Percentiles rank a stretch among this genome's conserved stretches.
phyloP scores from a whole-genome alignment of 1,140 invertebrate species.

The Zaprionus ghesquierei region DNA sequence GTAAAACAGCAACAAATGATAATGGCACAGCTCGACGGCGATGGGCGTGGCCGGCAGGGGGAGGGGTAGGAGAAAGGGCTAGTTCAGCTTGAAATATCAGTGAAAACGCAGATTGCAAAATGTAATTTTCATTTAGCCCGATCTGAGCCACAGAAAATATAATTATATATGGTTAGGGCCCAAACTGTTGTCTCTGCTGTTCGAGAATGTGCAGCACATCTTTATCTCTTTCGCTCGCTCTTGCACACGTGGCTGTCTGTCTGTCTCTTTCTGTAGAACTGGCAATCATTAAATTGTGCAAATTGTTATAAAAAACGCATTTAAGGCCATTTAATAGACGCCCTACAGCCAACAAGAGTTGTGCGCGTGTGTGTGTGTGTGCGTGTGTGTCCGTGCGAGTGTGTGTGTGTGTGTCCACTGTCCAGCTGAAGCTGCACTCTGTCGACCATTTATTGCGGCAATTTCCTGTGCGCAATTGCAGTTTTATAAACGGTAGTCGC shows the following conservation, averaged over 20 bases:
- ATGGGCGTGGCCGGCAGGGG: constrained; percentile 46
- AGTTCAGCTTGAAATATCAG: neutral
- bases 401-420: constrained; percentile 17
- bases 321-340: constrained; percentile 63
- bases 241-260: neutral
- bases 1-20: constrained; percentile 34
- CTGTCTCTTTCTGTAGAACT: neutral
- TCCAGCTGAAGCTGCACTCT: constrained; percentile 47
- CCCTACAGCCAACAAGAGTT: constrained; percentile 25
- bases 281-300: constrained; percentile 60
- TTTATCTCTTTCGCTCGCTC: neutral
- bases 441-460: constrained; percentile 70
- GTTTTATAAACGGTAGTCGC: constrained; percentile 76
- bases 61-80: neutral
- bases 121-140: constrained; percentile 27
- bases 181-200: constrained; percentile 28
- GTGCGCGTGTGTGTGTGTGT: neutral
- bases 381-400: neutral
- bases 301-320: constrained; percentile 75
- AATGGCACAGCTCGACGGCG: constrained; percentile 35
- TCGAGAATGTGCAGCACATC: neutral
- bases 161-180: constrained; percentile 51
- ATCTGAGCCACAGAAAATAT: constrained; percentile 33
- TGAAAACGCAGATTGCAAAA: constrained; percentile 26
- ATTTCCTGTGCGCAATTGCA: constrained; percentile 75